Base-by-base conservation (phyloP, 1,140 invertebrate genomes). In the Neodiprion pinetum region DNA sequence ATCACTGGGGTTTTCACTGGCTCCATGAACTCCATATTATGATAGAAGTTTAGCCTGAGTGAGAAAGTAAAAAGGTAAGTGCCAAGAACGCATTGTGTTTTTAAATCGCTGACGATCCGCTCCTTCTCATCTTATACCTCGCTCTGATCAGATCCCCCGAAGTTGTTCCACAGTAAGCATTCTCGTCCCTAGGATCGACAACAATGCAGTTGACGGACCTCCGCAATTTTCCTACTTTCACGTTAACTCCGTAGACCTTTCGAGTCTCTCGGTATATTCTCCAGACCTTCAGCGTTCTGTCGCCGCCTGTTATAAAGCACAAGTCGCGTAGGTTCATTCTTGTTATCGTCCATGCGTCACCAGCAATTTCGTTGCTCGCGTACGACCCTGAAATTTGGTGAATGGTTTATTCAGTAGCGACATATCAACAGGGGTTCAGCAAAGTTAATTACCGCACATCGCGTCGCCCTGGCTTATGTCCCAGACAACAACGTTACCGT, bases 121-220 rank as follows among this genome's bases (percentile, higher is more conserved):
- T 72, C 48, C 5, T 49, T 53, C 17, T 12, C 9, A 67, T 73
- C 1, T 7, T 12, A 70, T 49, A 88, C 86, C 81, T 90, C 47
- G 89, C 83, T 82, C 90, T 90, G 47, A 93, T 82, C 10, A 94
- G 90, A 80, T 94, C 93, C 3, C 93, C 94, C 17, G 94, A 96
- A 81, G 93, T 92, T 21, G 96, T 98, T 12, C 96, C 96, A 81
- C 96, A 95, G 82, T 94, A 96, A 40, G 94, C 92, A 74, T 90
- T 92, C 50, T 92, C 89, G 82, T 97, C 95, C 71, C 92, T 90
- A 2, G 87, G 83, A 78, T 92, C 91, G 47, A 94, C 86, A 48
- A 90, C 89, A 47, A 93, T 88, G 70, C 92, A 93, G 12, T 91
- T 90, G 14, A 95, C 91, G 12, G 87, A 89, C 7, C 94, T 89